Evolutionary conservation across 2,113 vertebrate genomes (phyloP).

Genomic region (chimpanzee (Pan troglodytes)): NHGRI_mPanTro3-v2.1_pri NC_072403.2:68013501-68014000

Average conservation of each 20-base stretch:
- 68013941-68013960: not conserved
- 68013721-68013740: not conserved
- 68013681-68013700: not conserved
- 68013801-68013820: not conserved
- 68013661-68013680: not conserved
- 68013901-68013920: not conserved
- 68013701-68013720: not conserved
- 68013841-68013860: not conserved
- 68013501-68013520: not conserved
- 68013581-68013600: not conserved
- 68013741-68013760: not conserved
- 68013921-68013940: not conserved
- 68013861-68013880: not conserved
- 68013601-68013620: not conserved
- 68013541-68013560: not conserved
- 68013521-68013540: not conserved
- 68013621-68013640: not conserved
- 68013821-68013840: not conserved
- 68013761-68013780: not conserved
- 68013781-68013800: not conserved
- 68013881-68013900: not conserved
- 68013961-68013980: no score
- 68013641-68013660: not conserved
- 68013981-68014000: no score
- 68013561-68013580: not conserved